These are phyloP conservation scores for Tympanoctomys barrerae DNA, from an alignment of 2,797 vertebrate genomes.

Conservation along the genomic window DNA sequence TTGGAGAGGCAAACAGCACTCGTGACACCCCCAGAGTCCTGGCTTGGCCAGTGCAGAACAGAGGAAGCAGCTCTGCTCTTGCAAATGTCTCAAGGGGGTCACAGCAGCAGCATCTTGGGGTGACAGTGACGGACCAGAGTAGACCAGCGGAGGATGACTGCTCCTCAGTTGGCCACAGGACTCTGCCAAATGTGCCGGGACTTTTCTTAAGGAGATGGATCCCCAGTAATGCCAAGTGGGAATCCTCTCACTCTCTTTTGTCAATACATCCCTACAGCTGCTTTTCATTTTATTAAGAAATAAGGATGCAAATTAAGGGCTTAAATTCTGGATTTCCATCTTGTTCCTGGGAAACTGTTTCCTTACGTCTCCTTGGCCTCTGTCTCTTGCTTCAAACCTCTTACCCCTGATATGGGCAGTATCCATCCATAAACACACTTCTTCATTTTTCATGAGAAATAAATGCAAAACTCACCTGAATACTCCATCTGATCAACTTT, in stretches of 20 bases:
- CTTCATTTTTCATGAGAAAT: neutral
- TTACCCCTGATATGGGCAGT: neutral
- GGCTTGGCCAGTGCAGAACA: neutral
- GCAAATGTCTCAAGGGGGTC: rapidly evolving
- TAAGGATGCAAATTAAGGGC: neutral
- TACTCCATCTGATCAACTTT: neutral
- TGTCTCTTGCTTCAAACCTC: neutral
- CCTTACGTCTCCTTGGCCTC: neutral
- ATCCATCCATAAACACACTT: neutral
- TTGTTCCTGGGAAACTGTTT: neutral
- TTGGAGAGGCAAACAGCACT: neutral
- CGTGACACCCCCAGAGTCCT: neutral
- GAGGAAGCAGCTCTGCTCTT: neutral
- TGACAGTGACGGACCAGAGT: neutral
- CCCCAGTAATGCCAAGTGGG: neutral
- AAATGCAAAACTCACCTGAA: neutral
- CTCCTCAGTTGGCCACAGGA: neutral
- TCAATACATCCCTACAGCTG: neutral
- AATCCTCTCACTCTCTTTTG: neutral
- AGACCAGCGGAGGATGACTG: neutral
- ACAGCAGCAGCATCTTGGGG: neutral
- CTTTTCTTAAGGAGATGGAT: neutral
- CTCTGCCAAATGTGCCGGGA: neutral
- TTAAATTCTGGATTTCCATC: neutral
- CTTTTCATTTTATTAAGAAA: constrained; percentile 32